Evolutionary conservation across 2,113 vertebrate genomes (phyloP).

Genomic region (Pachycephala philippinensis): DNA sequence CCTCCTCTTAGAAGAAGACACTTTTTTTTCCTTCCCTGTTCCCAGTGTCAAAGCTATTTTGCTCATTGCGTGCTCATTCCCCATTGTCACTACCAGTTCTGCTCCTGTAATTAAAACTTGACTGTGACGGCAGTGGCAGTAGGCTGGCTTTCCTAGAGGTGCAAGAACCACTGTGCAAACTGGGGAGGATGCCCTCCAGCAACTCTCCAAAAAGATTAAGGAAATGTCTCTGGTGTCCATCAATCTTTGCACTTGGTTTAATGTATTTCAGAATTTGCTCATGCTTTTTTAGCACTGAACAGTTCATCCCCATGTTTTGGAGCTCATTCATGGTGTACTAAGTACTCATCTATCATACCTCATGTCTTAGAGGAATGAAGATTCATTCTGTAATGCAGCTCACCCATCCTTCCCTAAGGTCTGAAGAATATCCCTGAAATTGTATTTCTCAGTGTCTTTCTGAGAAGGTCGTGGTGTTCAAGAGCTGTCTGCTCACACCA

Average conservation of each 20-base stretch:
- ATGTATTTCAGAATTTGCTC: constrained; percentile 49
- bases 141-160: not conserved
- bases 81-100: not conserved
- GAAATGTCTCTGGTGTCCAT: constrained; percentile 50
- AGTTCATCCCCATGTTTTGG: constrained; percentile 16
- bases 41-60: not conserved
- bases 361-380: not conserved
- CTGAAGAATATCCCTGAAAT: not conserved
- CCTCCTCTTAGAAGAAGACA: not conserved
- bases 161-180: not conserved
- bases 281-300: constrained; percentile 10
- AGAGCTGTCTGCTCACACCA: not conserved
- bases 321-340: constrained; percentile 27
- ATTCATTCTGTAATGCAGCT: constrained; percentile 7
- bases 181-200: constrained; percentile 35
- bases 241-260: constrained; percentile 24
- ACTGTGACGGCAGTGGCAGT: not conserved
- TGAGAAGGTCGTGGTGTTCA: not conserved
- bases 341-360: constrained; percentile 35
- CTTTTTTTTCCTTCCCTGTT: constrained; percentile 7
- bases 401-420: constrained; percentile 7
- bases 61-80: not conserved
- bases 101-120: constrained; percentile 25
- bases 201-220: constrained; percentile 51
- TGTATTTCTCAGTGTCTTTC: constrained; percentile 10